These are phyloP conservation scores for Thymallus thymallus DNA, from an alignment of 2,113 vertebrate genomes.

Conservation along the genomic window DNA sequence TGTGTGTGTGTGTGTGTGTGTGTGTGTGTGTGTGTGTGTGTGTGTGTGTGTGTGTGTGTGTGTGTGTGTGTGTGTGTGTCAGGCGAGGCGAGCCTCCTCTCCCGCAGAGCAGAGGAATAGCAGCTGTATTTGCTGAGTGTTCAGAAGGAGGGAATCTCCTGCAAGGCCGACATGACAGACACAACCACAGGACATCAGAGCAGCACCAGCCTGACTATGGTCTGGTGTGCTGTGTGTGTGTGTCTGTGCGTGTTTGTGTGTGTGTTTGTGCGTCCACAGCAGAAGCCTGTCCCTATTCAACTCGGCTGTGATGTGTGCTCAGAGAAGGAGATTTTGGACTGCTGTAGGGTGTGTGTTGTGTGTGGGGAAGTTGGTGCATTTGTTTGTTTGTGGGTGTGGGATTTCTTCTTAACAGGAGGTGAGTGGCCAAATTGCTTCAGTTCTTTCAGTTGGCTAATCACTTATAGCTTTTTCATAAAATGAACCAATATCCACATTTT, in stretches of 20 bases:
- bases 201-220: slow-evolving; percentile 13
- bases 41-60: slow-evolving; percentile 45
- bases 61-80: slow-evolving; percentile 72
- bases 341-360: not conserved
- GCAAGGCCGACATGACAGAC: slow-evolving; percentile 52
- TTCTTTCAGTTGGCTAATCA: not conserved
- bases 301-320: not conserved
- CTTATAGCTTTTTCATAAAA: not conserved
- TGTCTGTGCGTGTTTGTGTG: slow-evolving; percentile 24
- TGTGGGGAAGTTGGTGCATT: not conserved
- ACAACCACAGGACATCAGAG: slow-evolving; percentile 47
- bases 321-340: not conserved
- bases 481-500: too few relatives aligned
- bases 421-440: not conserved
- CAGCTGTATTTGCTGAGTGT: slow-evolving; percentile 69
- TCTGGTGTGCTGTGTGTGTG: slow-evolving; percentile 9
- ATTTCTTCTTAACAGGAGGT: not conserved
- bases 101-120: slow-evolving; percentile 70
- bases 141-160: slow-evolving; percentile 63
- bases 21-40: slow-evolving; percentile 63
- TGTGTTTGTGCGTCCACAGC: not conserved
- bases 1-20: slow-evolving; percentile 75
- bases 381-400: not conserved
- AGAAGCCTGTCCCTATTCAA: not conserved
- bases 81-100: slow-evolving; percentile 62